Conservation (phyloP, 2,888 invertebrate genomes). For the Pogonocherus hispidulus region DNA sequence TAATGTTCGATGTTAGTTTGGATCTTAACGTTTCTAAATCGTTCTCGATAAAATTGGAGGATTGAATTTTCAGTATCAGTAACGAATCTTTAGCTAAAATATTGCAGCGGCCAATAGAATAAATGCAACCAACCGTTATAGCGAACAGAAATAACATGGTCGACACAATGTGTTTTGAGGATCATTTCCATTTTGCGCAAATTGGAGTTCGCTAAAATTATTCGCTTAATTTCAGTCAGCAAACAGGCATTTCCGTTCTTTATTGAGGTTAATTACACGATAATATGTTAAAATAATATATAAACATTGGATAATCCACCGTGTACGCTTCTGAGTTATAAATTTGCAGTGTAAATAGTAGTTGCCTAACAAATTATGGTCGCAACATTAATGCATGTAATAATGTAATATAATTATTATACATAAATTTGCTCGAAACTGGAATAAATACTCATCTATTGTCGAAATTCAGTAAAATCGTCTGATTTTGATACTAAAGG, state of each 20-base stretch:
- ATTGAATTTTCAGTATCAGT: too few species aligned
- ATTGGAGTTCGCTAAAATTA: slow-evolving; percentile 40
- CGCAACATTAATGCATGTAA: slow-evolving; percentile 1
- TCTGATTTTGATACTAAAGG: too few species aligned
- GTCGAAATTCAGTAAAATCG: too few species aligned
- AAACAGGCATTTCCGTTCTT: slow-evolving; percentile 48
- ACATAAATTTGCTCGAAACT: not conserved
- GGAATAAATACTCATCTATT: not conserved
- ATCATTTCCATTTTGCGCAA: slow-evolving; percentile 2
- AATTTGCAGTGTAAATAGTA: slow-evolving; percentile 9
- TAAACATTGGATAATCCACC: slow-evolving; percentile 23
- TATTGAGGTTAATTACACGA: slow-evolving; percentile 51
- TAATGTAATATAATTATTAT: slow-evolving; percentile 5
- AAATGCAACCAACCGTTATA: not conserved
- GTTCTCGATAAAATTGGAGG: too few species aligned
- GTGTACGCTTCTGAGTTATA: slow-evolving; percentile 16
- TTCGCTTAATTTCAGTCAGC: slow-evolving; percentile 51
- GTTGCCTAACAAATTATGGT: slow-evolving; percentile 4
- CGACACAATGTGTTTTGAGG: not conserved
- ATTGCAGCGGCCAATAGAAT: not conserved
- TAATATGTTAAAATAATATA: slow-evolving; percentile 52
- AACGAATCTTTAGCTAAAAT: too few species aligned
- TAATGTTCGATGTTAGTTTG: too few species aligned
- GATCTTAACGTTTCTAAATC: too few species aligned
- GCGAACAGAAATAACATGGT: not conserved